phyloP scores from a whole-genome alignment of 2,797 vertebrate genomes.

The Sebastes alutus region DNA sequence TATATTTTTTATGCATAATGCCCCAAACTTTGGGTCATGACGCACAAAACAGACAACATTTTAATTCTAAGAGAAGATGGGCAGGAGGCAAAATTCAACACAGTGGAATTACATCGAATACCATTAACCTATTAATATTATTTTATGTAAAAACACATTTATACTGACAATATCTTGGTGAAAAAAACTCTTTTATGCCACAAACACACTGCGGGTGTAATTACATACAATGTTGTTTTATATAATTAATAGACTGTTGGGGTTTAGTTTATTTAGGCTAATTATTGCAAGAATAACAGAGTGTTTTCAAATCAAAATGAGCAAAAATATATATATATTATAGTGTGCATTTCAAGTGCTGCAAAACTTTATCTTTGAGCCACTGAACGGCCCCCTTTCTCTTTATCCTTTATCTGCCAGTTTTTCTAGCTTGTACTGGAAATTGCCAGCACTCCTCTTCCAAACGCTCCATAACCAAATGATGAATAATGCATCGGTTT shows the following conservation, averaged over 20 bases:
- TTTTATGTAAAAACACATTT: conserved; percentile 4
- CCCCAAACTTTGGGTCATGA: conserved; percentile 21
- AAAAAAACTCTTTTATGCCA: neutral
- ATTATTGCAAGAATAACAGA: conserved; percentile 19
- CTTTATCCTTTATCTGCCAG: conserved; percentile 49
- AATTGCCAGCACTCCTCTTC: conserved; percentile 64
- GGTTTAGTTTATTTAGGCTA: conserved; percentile 1
- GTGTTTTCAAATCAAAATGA: conserved; percentile 22
- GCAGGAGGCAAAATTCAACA: conserved; percentile 32
- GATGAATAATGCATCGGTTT: conserved; percentile 78
- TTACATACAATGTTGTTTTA: conserved; percentile 12
- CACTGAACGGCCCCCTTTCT: conserved; percentile 7
- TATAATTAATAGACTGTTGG: conserved; percentile 19
- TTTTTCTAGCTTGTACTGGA: conserved; percentile 66
- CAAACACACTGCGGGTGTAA: conserved; percentile 20
- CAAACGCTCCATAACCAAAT: conserved; percentile 73
- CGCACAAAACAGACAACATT: conserved; percentile 12
- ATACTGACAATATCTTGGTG: conserved; percentile 1
- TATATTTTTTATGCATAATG: conserved; percentile 4
- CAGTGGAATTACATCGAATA: conserved; percentile 14
- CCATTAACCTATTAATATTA: conserved; percentile 26
- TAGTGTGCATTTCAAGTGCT: conserved; percentile 11
- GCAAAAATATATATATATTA: neutral
- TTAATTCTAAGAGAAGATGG: conserved; percentile 18
- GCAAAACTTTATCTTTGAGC: conserved; percentile 35